phyloP scores from a whole-genome alignment of 2,888 invertebrate genomes.

The Diplolepis rosae region DNA sequence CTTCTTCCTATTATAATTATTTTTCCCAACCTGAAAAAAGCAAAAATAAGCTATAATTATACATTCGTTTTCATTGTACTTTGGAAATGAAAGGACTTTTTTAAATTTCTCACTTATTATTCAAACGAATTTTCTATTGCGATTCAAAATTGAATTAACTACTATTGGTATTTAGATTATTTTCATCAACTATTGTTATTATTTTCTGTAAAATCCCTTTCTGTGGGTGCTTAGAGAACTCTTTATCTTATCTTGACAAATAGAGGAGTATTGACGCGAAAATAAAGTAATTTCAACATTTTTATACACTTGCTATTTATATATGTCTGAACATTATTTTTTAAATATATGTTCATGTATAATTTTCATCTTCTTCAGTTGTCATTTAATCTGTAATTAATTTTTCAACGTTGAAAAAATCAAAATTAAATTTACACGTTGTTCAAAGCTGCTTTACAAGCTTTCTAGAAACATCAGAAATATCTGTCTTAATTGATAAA shows the following conservation, averaged over 20 bases:
- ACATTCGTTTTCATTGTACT: too few species aligned
- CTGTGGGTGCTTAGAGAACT: not conserved
- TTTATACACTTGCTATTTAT: not conserved
- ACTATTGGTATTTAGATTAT: not conserved
- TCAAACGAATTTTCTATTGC: not conserved
- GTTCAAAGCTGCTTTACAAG: not conserved
- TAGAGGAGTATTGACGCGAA: constrained; percentile 5
- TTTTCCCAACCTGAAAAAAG: constrained; percentile 4
- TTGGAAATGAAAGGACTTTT: too few species aligned
- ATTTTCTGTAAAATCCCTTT: not conserved
- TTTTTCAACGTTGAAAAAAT: not conserved
- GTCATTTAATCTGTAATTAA: not conserved
- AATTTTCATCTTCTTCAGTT: not conserved
- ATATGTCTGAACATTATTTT: not conserved
- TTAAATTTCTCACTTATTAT: too few species aligned
- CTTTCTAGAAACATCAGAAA: not conserved
- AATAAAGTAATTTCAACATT: constrained; percentile 15
- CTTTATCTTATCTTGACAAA: constrained; percentile 19
- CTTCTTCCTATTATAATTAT: not conserved
- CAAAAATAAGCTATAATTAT: not conserved
- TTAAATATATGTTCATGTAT: not conserved
- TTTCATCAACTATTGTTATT: not conserved
- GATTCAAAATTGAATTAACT: not conserved
- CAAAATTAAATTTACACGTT: not conserved
- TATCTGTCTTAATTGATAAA: not conserved